phyloP scores from a whole-genome alignment of 2,888 invertebrate genomes.

The Empis livida region DNA sequence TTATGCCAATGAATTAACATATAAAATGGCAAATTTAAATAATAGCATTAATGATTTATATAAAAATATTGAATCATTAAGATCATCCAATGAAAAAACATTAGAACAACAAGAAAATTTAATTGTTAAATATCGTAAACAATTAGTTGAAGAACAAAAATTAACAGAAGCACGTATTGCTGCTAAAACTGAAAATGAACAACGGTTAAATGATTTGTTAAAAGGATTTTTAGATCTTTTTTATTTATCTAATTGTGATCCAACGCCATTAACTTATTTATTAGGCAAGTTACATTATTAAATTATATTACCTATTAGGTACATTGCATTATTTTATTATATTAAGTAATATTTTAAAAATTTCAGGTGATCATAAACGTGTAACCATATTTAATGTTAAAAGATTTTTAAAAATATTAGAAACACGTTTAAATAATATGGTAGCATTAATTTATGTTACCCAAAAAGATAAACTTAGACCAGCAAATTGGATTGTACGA shows the following conservation, averaged over 20 bases:
- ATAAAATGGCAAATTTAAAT: conserved; percentile 29
- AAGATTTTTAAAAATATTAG: conserved; percentile 41
- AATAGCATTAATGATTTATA: conserved; percentile 27
- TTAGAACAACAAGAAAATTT: conserved; percentile 22
- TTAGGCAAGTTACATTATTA: too few species aligned
- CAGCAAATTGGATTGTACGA: conserved; percentile 27
- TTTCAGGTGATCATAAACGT: conserved; percentile 44
- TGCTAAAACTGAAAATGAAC: conserved; percentile 16
- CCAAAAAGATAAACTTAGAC: conserved; percentile 21
- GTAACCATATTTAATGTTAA: conserved; percentile 44
- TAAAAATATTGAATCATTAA: conserved; percentile 22
- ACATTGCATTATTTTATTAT: too few species aligned
- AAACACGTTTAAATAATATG: conserved; percentile 40
- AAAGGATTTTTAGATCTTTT: conserved; percentile 25
- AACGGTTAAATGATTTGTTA: conserved; percentile 20
- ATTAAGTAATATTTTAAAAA: too few species aligned
- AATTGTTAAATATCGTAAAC: conserved; percentile 19
- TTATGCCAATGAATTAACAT: conserved; percentile 32
- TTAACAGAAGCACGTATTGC: conserved; percentile 11
- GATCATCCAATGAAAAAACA: conserved; percentile 18
- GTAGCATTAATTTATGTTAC: conserved; percentile 38
- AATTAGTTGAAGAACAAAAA: conserved; percentile 17
- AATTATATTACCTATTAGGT: too few species aligned
- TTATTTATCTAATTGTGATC: conserved; percentile 39
- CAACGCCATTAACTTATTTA: conserved; percentile 38